These are phyloP conservation scores for Cephalopachus bancanus DNA, from an alignment of 2,797 vertebrate species.

Conservation along the genomic window DNA sequence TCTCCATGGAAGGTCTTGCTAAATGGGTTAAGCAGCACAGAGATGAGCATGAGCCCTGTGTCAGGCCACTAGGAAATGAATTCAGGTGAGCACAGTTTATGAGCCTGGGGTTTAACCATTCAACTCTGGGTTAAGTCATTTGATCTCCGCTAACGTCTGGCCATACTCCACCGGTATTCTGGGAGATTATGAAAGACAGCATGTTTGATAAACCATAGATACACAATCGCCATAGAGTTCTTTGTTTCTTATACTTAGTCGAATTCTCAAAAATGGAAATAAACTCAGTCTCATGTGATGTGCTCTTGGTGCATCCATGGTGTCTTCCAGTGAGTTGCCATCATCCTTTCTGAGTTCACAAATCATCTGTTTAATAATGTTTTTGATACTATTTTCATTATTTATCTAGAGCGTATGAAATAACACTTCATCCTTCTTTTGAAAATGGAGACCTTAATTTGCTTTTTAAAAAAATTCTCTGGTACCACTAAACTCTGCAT, in stretches of 20 bases:
- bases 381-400: conserved; percentile 28
- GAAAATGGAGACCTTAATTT: background rate
- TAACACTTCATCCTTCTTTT: conserved; percentile 43
- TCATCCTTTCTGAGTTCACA: background rate
- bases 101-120: background rate
- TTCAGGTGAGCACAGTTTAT: background rate
- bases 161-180: background rate
- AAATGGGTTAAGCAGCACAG: background rate
- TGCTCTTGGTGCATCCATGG: background rate
- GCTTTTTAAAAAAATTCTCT: background rate
- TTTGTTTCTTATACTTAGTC: background rate
- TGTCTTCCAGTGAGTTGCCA: background rate
- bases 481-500: background rate
- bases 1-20: background rate
- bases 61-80: background rate
- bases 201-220: background rate
- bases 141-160: background rate
- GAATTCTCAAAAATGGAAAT: conserved; percentile 54
- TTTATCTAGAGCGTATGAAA: conserved; percentile 13
- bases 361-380: background rate
- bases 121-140: background rate
- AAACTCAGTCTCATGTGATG: background rate
- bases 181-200: background rate
- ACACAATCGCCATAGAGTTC: background rate
- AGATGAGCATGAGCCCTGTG: background rate